These are phyloP conservation scores for Camponotus pennsylvanicus DNA, from an alignment of 1,140 invertebrate species.

Conservation along the genomic window DNA sequence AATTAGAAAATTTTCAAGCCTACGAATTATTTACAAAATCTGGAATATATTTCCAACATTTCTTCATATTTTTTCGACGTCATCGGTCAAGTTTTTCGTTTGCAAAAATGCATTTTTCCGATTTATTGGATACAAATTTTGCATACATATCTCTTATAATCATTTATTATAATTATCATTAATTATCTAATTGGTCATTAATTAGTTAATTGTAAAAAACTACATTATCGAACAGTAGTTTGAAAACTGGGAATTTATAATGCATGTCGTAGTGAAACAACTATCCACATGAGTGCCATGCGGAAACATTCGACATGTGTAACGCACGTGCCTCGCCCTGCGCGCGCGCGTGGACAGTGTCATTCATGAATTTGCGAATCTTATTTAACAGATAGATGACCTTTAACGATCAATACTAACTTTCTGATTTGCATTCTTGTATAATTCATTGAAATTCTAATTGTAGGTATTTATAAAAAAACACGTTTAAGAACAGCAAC, in stretches of 20 bases:
- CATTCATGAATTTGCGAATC: conserved; percentile 28
- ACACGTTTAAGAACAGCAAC: neutral
- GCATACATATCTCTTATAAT: neutral
- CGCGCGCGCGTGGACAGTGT: neutral
- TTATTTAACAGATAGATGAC: conserved; percentile 30
- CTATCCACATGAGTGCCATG: neutral
- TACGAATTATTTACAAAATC: no score
- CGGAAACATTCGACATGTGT: neutral
- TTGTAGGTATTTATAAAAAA: neutral
- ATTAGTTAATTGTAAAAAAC: neutral
- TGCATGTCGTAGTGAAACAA: neutral
- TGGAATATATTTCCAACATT: neutral
- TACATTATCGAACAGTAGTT: neutral
- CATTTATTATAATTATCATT: neutral
- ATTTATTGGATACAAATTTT: neutral
- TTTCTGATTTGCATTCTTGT: conserved; percentile 21
- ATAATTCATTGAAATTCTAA: conserved; percentile 4
- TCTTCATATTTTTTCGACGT: neutral
- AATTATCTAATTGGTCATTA: no score
- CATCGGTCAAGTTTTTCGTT: neutral
- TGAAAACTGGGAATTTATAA: neutral
- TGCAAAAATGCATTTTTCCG: neutral
- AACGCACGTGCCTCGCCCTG: conserved; percentile 2
- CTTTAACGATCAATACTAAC: conserved; percentile 15
- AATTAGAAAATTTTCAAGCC: no score